Base-by-base conservation (phyloP, 2,113 vertebrate species). In the Tetrao urogallus region DNA sequence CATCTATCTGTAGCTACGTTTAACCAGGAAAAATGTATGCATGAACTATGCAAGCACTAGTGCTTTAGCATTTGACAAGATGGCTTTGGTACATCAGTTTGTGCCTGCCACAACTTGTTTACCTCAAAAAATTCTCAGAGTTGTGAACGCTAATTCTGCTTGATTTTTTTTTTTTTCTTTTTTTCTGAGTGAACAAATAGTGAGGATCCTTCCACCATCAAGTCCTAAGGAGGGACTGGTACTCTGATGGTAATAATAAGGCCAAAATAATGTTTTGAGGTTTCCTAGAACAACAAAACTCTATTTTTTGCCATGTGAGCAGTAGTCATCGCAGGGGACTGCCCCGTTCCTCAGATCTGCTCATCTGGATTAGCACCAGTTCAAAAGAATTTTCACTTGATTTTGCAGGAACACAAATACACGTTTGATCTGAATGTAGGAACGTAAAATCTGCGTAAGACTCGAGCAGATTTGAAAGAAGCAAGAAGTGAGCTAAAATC, bases 241-340 rank as follows among this genome's bases (percentile, higher is more conserved):
- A 13, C 5, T 3, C 8, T 34, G 28, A 38, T 38, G 32, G n/a
- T 72, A 72, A 67, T 18, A 89, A 12, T 17, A 73, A 74, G 13
- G 60, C 48, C 38, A 77, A 76, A 79, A 84, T 54, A 72, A 30
- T 38, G 20, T 63, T 89, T 82, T 60, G 36, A 67, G 32, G 38
- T 87, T 89, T 45, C 22, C 25, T 61, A 32, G 15, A 75, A n/a
- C 24, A 82, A n/a, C 10, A 89, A 45, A 65, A 64, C 15, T 5
- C 40, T 58, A 38, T 42, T 18, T 36, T 0, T 16, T 16, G 21
- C 10, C 7, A 19, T 3, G 2, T 0, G 1, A 83, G 38, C 13
- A 21, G n/a, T 77, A 66, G 22, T 24, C 4, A 2, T n/a, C 6
- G 14, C 21, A 82, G 28, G 19, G 65, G 9, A 45, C 21, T 54